phyloP scores from a whole-genome alignment of 37 sponge, comb jelly and placozoan species.

The Trichoplax adhaerens region DNA sequence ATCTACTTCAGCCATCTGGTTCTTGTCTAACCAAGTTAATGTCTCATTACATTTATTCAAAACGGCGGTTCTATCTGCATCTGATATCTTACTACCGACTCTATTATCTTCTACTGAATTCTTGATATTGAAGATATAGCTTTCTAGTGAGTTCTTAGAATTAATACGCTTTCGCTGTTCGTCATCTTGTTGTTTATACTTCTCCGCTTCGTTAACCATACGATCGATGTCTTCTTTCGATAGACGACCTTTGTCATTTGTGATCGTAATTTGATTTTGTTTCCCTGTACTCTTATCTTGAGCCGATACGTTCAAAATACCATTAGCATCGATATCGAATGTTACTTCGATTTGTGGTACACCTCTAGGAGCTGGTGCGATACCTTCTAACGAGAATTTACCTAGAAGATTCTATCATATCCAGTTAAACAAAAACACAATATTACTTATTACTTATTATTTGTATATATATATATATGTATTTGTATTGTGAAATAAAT shows the following conservation, averaged over 20 bases:
- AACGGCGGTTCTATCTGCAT: no score
- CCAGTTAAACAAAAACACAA: no score
- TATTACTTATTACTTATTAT: no score
- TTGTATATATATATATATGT: no score
- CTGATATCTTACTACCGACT: no score
- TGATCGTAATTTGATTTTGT: slow-evolving; percentile 28
- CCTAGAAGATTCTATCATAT: slow-evolving; percentile 14
- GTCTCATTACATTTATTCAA: no score
- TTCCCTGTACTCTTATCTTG: slow-evolving; percentile 27
- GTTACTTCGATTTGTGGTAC: slow-evolving; percentile 40
- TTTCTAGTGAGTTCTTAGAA: slow-evolving; percentile 27
- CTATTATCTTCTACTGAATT: no score
- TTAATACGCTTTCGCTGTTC: slow-evolving; percentile 13
- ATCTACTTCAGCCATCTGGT: no score
- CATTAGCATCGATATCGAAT: slow-evolving; percentile 36
- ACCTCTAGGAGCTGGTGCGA: slow-evolving; percentile 27
- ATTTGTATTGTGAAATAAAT: no score
- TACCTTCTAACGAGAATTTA: slow-evolving; percentile 25
- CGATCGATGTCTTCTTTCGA: slow-evolving; percentile 31
- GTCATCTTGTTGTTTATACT: slow-evolving; percentile 24
- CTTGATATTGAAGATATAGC: slow-evolving; percentile 19
- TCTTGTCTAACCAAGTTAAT: no score
- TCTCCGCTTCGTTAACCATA: slow-evolving; percentile 37
- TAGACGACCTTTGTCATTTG: slow-evolving; percentile 38
- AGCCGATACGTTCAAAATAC: slow-evolving; percentile 35